Evolutionary conservation across 2,113 vertebrate genomes (phyloP).

Genomic region (Dromiciops gliroides): DNA sequence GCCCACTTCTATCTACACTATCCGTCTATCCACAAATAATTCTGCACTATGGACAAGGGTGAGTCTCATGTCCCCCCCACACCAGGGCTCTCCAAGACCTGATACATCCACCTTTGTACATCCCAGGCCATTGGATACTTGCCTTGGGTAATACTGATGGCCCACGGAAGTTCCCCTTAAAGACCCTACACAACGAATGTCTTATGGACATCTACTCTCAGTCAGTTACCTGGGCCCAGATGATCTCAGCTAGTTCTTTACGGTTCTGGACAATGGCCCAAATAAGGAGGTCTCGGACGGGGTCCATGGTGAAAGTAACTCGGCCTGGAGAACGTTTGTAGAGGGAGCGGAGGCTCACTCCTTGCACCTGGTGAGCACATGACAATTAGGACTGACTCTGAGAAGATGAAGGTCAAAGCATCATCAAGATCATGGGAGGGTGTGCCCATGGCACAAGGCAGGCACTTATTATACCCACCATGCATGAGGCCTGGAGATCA

Average conservation of each 20-base stretch:
- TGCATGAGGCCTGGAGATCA: no score
- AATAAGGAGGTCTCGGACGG: slow-evolving; percentile 91
- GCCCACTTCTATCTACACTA: background rate
- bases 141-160: background rate
- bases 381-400: background rate
- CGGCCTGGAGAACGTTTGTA: slow-evolving; percentile 75
- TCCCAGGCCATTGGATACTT: background rate
- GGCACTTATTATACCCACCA: no score
- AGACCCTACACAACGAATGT: background rate
- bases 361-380: slow-evolving; percentile 75
- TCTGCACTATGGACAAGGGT: background rate
- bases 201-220: background rate
- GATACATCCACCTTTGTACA: background rate
- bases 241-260: slow-evolving; percentile 91
- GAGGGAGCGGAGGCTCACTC: slow-evolving; percentile 77
- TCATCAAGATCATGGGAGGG: rapidly evolving
- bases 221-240: slow-evolving; percentile 92
- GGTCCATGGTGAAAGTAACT: slow-evolving; percentile 83
- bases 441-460: background rate
- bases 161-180: background rate
- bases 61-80: background rate
- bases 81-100: background rate
- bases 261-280: slow-evolving; percentile 96
- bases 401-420: background rate
- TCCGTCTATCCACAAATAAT: background rate